These are phyloP conservation scores for Neomorphus geoffroyi DNA, from an alignment of 2,797 vertebrate genomes.

Conservation along the genomic window DNA sequence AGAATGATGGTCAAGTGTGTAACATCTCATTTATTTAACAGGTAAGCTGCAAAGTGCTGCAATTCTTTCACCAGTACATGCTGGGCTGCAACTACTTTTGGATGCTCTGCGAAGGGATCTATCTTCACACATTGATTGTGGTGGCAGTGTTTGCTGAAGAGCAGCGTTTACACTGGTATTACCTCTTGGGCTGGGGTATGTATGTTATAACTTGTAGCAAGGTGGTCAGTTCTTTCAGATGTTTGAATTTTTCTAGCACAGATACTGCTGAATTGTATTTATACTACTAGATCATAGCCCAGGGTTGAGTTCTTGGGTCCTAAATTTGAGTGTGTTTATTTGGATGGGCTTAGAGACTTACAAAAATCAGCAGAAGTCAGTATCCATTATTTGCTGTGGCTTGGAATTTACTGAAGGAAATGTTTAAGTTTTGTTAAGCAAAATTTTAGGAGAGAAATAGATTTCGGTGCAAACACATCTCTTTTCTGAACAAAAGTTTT, in stretches of 20 bases:
- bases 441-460: neutral
- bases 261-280: neutral
- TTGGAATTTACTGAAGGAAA: neutral
- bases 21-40: slow-evolving; percentile 65
- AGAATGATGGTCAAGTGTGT: neutral
- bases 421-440: neutral
- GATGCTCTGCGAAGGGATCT: slow-evolving; percentile 99
- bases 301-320: neutral
- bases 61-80: slow-evolving; percentile 97
- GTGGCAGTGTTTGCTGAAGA: slow-evolving; percentile 93
- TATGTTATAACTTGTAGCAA: neutral
- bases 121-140: slow-evolving; percentile 95
- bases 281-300: neutral
- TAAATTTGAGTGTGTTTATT: neutral
- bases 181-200: slow-evolving; percentile 97
- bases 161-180: slow-evolving; percentile 94
- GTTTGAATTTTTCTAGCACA: neutral
- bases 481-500: neutral
- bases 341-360: neutral
- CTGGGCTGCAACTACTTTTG: slow-evolving; percentile 98
- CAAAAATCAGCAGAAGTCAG: neutral
- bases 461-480: neutral
- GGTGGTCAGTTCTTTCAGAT: too few species aligned
- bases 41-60: slow-evolving; percentile 93
- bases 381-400: neutral